phyloP scores from a whole-genome alignment of 2,888 invertebrate genomes.

The Dynastes hyllus region DNA sequence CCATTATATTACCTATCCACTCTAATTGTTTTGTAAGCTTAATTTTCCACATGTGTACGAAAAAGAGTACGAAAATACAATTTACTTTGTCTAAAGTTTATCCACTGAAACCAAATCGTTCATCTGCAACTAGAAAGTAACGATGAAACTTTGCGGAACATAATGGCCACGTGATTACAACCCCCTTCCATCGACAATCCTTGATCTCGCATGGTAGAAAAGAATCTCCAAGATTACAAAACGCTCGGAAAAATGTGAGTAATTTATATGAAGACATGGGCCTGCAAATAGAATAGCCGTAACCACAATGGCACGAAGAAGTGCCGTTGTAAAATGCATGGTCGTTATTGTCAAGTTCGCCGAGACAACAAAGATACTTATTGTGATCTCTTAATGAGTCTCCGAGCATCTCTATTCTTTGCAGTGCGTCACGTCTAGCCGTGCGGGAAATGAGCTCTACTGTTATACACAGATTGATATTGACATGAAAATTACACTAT shows the following conservation, averaged over 20 bases:
- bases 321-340: conserved; percentile 66
- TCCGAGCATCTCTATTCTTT: conserved; percentile 65
- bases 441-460: conserved; percentile 57
- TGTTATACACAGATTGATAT: conserved; percentile 57
- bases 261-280: conserved; percentile 41
- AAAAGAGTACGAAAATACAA: too few species aligned
- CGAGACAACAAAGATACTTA: conserved; percentile 66
- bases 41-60: too few species aligned
- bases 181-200: background rate
- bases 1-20: too few species aligned
- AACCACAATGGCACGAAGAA: conserved; percentile 62
- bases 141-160: conserved; percentile 1
- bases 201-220: conserved; percentile 23
- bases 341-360: conserved; percentile 64
- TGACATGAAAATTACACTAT: conserved; percentile 51
- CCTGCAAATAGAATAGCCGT: conserved; percentile 20
- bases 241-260: conserved; percentile 42
- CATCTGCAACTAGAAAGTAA: background rate
- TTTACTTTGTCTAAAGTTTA: too few species aligned
- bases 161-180: conserved; percentile 25
- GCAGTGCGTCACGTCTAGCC: conserved; percentile 50
- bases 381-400: conserved; percentile 69
- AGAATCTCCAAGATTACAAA: conserved; percentile 39
- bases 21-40: too few species aligned
- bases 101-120: too few species aligned